Percentiles rank a stretch among this genome's conserved stretches.
These are phyloP conservation scores for Gulo gulo DNA, from an alignment of 2,113 vertebrate species.

Conservation along the genomic window DNA sequence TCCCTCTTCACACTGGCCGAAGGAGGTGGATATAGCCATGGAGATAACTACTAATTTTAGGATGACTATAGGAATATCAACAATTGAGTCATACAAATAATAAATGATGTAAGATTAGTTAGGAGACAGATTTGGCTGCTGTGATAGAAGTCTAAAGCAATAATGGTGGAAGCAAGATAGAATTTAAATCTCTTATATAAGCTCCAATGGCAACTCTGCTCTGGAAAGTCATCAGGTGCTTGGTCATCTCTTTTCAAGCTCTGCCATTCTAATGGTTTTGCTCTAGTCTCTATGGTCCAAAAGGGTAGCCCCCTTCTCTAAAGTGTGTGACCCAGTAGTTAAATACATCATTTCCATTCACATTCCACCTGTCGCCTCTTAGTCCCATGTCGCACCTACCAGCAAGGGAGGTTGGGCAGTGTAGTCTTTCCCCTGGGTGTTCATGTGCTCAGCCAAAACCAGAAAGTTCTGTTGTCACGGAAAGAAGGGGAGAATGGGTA, in stretches of 20 bases:
- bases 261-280: neutral
- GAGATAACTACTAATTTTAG: neutral
- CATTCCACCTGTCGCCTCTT: neutral
- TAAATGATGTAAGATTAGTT: neutral
- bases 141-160: neutral
- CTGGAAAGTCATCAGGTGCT: neutral
- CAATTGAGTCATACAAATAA: neutral
- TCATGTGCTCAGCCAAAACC: neutral
- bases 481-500: neutral
- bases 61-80: neutral
- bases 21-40: neutral
- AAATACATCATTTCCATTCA: neutral
- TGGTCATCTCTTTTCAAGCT: neutral
- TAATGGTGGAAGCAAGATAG: neutral
- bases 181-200: neutral
- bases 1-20: neutral
- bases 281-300: neutral
- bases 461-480: neutral
- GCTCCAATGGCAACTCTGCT: neutral
- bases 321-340: neutral
- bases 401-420: neutral
- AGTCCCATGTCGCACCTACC: neutral
- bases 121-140: neutral
- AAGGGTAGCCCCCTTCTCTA: neutral
- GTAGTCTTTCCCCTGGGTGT: neutral